A percentile compares a stretch with the other conserved stretches of the same genome.
Evolutionary conservation across 2,797 vertebrate genomes (phyloP).

Genomic region (Borostomias antarcticus): DNA sequence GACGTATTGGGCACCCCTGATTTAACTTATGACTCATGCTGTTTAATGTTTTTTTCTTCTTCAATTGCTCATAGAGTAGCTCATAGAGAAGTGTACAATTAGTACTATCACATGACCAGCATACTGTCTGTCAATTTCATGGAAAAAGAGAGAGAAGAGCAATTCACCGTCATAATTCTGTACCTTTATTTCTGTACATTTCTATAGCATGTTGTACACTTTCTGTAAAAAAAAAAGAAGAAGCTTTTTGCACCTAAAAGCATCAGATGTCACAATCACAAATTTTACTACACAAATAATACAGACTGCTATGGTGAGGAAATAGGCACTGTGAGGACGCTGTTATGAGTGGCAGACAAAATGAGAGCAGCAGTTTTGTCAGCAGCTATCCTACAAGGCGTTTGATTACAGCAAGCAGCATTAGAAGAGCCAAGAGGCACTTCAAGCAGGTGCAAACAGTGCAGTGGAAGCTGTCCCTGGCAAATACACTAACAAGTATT

Average conservation of each 20-base stretch:
- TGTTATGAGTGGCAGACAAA: conserved; percentile 5
- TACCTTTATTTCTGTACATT: conserved; percentile 8
- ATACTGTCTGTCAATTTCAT: neutral
- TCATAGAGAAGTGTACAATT: too few species aligned
- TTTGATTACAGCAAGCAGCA: conserved; percentile 14
- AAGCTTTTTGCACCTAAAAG: neutral
- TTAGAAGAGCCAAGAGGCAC: conserved; percentile 4
- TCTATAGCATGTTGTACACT: neutral
- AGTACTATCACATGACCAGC: too few species aligned
- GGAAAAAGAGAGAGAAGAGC: neutral
- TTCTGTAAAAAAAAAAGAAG: neutral
- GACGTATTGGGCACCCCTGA: too few species aligned
- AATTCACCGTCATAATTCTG: neutral
- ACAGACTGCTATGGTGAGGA: neutral
- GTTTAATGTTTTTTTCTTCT: too few species aligned
- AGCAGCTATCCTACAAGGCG: neutral
- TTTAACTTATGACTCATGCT: too few species aligned
- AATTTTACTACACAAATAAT: neutral
- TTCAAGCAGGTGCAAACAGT: conserved; percentile 11
- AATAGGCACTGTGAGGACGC: neutral
- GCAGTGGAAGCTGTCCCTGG: neutral
- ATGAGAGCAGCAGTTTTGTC: neutral
- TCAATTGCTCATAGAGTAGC: too few species aligned
- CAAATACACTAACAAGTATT: conserved; percentile 8
- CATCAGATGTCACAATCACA: neutral